Evolutionary conservation across 1,140 invertebrate genomes (phyloP).

Genomic region (Dufourea novaeangliae): DNA sequence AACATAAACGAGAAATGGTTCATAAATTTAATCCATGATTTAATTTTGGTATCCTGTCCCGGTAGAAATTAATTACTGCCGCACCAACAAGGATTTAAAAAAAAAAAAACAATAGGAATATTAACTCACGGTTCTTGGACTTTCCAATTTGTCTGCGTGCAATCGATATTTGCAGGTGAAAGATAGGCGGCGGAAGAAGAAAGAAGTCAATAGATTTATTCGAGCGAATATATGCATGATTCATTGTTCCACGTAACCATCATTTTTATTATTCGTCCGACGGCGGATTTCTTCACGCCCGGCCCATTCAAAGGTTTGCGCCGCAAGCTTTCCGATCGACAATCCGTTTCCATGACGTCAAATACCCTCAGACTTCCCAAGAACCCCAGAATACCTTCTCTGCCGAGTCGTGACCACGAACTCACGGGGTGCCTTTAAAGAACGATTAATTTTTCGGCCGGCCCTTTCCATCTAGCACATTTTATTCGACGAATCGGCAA

Average conservation of each 20-base stretch:
- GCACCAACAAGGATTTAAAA: too few relatives aligned
- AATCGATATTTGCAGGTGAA: background rate
- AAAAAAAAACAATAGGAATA: too few relatives aligned
- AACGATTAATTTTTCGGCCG: background rate
- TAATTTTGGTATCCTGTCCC: too few relatives aligned
- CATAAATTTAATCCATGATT: too few relatives aligned
- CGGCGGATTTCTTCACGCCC: conserved; percentile 23
- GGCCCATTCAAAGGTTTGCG: background rate
- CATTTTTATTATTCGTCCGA: conserved; percentile 6
- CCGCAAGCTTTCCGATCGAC: background rate
- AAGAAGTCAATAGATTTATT: conserved; percentile 19
- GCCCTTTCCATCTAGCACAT: background rate
- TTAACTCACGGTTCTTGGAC: background rate
- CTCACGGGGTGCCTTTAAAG: background rate
- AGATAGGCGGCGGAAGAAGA: background rate
- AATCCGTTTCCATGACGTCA: background rate
- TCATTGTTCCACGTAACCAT: conserved; percentile 20
- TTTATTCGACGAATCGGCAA: background rate
- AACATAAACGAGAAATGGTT: too few relatives aligned
- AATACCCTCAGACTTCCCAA: too few relatives aligned
- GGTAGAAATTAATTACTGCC: too few relatives aligned
- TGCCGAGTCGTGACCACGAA: too few relatives aligned
- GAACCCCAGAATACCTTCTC: too few relatives aligned
- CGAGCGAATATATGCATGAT: conserved; percentile 8
- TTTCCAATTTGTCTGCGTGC: background rate